These are phyloP conservation scores for Salticus scenicus DNA, from an alignment of 2,888 invertebrate species.

Conservation along the genomic window DNA sequence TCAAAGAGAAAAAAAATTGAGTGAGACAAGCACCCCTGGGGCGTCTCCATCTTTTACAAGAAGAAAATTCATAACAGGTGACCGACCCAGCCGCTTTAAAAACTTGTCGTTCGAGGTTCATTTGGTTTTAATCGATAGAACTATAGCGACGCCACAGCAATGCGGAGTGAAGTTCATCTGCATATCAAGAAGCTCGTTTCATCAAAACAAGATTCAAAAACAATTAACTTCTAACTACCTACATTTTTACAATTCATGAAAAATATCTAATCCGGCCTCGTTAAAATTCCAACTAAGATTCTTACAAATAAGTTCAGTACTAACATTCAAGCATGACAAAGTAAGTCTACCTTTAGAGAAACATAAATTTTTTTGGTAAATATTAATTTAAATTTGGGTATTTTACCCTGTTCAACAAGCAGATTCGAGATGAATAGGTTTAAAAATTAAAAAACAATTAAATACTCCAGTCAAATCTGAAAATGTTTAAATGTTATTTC, in stretches of 20 bases:
- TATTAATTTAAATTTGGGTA: too few species aligned
- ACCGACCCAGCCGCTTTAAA: constrained; percentile 61
- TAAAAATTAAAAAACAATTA: too few species aligned
- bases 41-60: constrained; percentile 31
- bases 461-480: too few species aligned
- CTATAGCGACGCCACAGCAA: constrained; percentile 47
- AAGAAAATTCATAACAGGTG: constrained; percentile 64
- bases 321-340: too few species aligned
- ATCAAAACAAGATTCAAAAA: constrained; percentile 63
- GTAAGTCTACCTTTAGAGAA: too few species aligned
- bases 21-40: constrained; percentile 46
- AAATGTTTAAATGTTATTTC: too few species aligned
- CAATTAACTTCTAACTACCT: constrained; percentile 37
- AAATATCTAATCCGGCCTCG: too few species aligned
- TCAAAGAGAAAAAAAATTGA: constrained; percentile 29
- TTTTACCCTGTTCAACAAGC: too few species aligned
- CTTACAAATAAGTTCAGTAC: too few species aligned
- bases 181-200: constrained; percentile 57
- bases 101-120: constrained; percentile 65
- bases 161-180: constrained; percentile 61
- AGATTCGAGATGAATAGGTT: too few species aligned
- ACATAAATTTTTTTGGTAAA: too few species aligned
- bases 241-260: constrained; percentile 22
- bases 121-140: constrained; percentile 65
- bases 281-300: too few species aligned